phyloP scores from a whole-genome alignment of 2,888 invertebrate species.

The Bembecia ichneumoniformis region DNA sequence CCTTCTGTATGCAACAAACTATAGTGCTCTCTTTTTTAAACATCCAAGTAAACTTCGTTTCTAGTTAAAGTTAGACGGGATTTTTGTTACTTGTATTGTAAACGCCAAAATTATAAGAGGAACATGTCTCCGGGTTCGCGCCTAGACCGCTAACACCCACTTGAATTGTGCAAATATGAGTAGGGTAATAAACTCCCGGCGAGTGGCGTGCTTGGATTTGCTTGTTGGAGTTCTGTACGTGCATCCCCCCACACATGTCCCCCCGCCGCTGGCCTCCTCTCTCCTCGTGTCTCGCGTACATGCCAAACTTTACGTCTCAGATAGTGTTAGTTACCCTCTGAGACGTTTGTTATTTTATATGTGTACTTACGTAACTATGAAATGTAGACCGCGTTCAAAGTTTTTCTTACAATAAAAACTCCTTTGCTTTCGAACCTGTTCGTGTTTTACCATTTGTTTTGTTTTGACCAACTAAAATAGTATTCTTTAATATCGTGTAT shows the following conservation, averaged over 20 bases:
- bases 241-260: conserved; percentile 35
- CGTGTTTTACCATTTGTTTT: too few relatives aligned
- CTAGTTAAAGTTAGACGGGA: too few relatives aligned
- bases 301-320: conserved; percentile 46
- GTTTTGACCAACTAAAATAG: too few relatives aligned
- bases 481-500: too few relatives aligned
- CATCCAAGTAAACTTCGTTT: too few relatives aligned
- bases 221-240: conserved; percentile 57
- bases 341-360: conserved; percentile 35
- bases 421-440: too few relatives aligned
- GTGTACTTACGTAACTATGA: background rate
- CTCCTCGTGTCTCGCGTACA: conserved; percentile 28
- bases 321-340: conserved; percentile 30
- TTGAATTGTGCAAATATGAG: conserved; percentile 64
- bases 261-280: conserved; percentile 17
- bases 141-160: conserved; percentile 50
- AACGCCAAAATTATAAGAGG: conserved; percentile 4
- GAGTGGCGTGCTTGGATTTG: conserved; percentile 57
- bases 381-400: conserved; percentile 1
- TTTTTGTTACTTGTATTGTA: too few relatives aligned
- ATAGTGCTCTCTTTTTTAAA: too few relatives aligned
- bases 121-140: conserved; percentile 21
- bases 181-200: conserved; percentile 59
- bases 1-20: too few relatives aligned
- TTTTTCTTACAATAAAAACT: too few relatives aligned